Percentiles rank a stretch among this genome's conserved stretches.
These are phyloP conservation scores for Bellardia pandia DNA, from an alignment of 2,888 invertebrate genomes.

Conservation along the genomic window DNA sequence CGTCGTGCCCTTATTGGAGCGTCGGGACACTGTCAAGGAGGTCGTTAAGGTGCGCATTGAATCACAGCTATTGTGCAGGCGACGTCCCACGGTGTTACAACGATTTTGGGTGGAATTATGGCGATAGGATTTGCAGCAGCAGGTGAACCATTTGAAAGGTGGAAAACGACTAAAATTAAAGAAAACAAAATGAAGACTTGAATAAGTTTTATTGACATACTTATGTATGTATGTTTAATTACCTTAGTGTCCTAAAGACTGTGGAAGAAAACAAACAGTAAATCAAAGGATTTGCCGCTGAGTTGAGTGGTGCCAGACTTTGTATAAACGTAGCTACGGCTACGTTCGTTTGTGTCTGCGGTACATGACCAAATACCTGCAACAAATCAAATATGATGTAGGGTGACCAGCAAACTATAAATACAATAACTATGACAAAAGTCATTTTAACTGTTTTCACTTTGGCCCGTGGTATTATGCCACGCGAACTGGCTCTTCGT, in stretches of 20 bases:
- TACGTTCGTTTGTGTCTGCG: slow-evolving; percentile 90
- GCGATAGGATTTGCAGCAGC: slow-evolving; percentile 85
- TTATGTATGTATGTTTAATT: neutral
- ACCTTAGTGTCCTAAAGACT: slow-evolving; percentile 93
- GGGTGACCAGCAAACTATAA: slow-evolving; percentile 97
- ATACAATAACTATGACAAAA: slow-evolving; percentile 97
- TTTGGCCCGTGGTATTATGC: slow-evolving; percentile 97
- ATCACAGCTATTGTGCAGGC: slow-evolving; percentile 83
- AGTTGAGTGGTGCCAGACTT: slow-evolving; percentile 95
- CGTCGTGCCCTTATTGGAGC: slow-evolving; percentile 81
- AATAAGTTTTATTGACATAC: neutral
- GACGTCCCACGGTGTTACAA: slow-evolving; percentile 82
- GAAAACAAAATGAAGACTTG: slow-evolving; percentile 22
- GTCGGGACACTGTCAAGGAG: slow-evolving; percentile 82
- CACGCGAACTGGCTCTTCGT: slow-evolving; percentile 93
- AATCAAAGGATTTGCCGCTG: slow-evolving; percentile 96
- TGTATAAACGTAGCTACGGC: slow-evolving; percentile 96
- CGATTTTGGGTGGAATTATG: slow-evolving; percentile 81
- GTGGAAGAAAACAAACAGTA: slow-evolving; percentile 97
- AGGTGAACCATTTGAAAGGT: slow-evolving; percentile 88
- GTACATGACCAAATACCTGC: slow-evolving; percentile 93
- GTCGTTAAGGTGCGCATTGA: slow-evolving; percentile 84
- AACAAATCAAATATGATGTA: slow-evolving; percentile 96
- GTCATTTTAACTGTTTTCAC: slow-evolving; percentile 99
- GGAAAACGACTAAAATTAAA: slow-evolving; percentile 84